These are phyloP conservation scores for Xerus rutilus DNA, from an alignment of 2,797 vertebrate species.

Conservation along the genomic window DNA sequence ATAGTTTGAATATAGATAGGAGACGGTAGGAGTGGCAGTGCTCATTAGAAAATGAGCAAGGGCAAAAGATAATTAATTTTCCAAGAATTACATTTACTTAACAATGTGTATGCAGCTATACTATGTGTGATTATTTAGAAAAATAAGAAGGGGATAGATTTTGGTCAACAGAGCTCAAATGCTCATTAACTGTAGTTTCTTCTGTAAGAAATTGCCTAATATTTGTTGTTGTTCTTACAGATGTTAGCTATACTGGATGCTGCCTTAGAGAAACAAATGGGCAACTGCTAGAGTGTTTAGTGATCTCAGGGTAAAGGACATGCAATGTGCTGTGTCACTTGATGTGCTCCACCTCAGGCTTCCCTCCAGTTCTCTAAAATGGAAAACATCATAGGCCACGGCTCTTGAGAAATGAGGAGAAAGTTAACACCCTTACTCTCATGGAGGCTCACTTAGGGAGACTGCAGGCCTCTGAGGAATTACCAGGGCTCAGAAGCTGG, in stretches of 20 bases:
- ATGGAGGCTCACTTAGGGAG: not conserved
- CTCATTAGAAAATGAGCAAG: not conserved
- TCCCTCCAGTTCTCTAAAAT: constrained; percentile 23
- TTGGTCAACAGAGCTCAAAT: constrained; percentile 5
- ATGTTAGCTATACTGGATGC: not conserved
- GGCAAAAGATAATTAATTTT: not conserved
- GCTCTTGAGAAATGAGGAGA: not conserved
- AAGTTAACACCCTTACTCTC: not conserved
- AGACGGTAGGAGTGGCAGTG: not conserved
- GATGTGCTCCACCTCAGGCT: not conserved
- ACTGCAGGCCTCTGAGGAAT: not conserved
- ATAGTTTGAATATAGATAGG: not conserved
- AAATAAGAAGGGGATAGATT: not conserved
- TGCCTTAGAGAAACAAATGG: not conserved
- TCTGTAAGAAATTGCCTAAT: not conserved
- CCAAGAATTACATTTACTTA: not conserved
- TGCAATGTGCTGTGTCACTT: not conserved
- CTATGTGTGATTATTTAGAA: constrained; percentile 35
- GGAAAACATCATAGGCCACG: constrained; percentile 9
- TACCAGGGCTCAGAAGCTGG: not conserved
- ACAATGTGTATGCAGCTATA: not conserved
- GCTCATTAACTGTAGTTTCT: not conserved
- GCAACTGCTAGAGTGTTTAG: constrained; percentile 5
- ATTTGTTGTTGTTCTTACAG: not conserved
- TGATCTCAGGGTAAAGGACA: not conserved